These are phyloP conservation scores for Carduelis carduelis DNA, from an alignment of 2,797 vertebrate species.

Conservation along the genomic window DNA sequence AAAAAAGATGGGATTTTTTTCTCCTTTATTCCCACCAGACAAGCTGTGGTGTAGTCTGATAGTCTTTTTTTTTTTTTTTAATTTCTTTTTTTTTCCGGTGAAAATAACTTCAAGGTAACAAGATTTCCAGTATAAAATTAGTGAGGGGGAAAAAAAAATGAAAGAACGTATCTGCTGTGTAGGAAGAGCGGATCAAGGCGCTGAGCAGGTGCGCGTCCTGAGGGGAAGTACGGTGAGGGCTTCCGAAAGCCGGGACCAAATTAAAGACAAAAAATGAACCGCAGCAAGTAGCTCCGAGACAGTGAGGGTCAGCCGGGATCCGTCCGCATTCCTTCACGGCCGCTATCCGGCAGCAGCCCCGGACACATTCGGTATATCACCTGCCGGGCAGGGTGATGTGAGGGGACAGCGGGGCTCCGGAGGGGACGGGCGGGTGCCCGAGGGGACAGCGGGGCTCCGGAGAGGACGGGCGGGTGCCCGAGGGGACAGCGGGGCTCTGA, in stretches of 20 bases:
- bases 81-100: not conserved
- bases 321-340: not conserved
- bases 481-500: no score
- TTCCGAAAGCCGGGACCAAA: not conserved
- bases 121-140: not conserved
- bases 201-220: not conserved
- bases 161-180: not conserved
- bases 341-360: not conserved
- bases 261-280: not conserved
- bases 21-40: not conserved
- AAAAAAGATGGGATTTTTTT: not conserved
- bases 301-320: not conserved
- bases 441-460: rapidly evolving
- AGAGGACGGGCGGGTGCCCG: no score
- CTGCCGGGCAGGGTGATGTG: not conserved
- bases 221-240: not conserved
- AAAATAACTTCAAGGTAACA: not conserved
- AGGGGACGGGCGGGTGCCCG: no score
- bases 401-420: not conserved
- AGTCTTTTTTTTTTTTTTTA: not conserved
- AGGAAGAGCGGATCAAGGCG: not conserved
- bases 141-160: rapidly evolving
- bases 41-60: no score
- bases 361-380: not conserved
- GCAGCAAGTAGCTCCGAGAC: not conserved